Base-by-base conservation (phyloP, 2,888 invertebrate species). In the Agrypnus murinus region DNA sequence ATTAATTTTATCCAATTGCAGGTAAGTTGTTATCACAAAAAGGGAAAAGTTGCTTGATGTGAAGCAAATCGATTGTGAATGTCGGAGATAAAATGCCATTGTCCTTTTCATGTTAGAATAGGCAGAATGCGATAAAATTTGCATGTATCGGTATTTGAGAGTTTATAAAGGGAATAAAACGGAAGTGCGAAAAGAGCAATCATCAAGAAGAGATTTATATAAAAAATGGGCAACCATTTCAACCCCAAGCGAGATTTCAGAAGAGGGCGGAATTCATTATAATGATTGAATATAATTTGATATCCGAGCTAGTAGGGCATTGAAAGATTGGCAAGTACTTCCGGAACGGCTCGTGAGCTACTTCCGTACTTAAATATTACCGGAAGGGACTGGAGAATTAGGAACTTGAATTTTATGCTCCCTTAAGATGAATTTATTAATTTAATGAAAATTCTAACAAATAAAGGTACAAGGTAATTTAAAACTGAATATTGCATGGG, bases 241-340 rank as follows among this genome's bases (percentile, higher is more conserved):
- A 36, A 65, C 69, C 69, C 69, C 60, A 55, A 65, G 45, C 31
- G 15, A 57, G 57, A 58, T 60, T 65, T 64, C 34, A 43, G 60
- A 67, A 60, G 70, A 66, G 73, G 70, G 73, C 38, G 66, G 69
- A 73, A 70, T 71, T 71, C 71, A 72, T 70, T 72, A 66, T 48
- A 63, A 62, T 63, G 69, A 67, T 66, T 70, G 69, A 66, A 71
- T 73, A 71, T 71, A 68, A 69, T 32, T 71, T 67, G 70, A 69
- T 71, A 66, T 71, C 17, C 45, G 48, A 72, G 65, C 65, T 65
- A 62, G 68, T 59, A 53, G 60, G 53, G 58, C 40, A 69, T 34
- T 60, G 46, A 60, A 60, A 65, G 69, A 66, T 72, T 53, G 70
- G 66, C 70, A 72, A 72, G 70, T 73, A 70, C 69, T 73, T 70